Conservation (phyloP, 1,140 invertebrate genomes). For the Drosophila miranda region DNA sequence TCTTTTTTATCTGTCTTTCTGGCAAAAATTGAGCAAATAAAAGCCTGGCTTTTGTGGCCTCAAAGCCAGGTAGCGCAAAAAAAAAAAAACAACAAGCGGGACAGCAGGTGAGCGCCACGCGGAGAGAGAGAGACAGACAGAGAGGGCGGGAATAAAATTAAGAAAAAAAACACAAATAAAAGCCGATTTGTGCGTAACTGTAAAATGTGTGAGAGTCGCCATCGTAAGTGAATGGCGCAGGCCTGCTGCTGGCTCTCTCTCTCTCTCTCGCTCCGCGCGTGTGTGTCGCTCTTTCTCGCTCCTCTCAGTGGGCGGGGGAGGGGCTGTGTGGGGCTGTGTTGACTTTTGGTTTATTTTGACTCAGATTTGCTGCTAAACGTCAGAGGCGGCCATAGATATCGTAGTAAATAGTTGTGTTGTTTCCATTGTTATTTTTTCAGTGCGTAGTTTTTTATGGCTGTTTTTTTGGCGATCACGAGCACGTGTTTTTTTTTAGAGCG, state of each 20-base stretch:
- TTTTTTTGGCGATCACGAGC: conserved; percentile 33
- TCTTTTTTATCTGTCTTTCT: conserved; percentile 29
- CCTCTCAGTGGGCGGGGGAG: too few relatives aligned
- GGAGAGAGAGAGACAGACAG: conserved; percentile 45
- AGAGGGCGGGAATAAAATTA: conserved; percentile 34
- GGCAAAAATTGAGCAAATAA: conserved; percentile 71
- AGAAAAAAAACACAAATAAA: conserved; percentile 41
- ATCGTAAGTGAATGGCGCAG: conserved; percentile 60
- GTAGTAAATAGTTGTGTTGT: conserved; percentile 61
- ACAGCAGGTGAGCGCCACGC: conserved; percentile 41
- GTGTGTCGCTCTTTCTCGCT: not conserved
- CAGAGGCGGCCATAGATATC: conserved; percentile 28
- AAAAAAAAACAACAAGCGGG: conserved; percentile 13
- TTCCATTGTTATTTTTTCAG: conserved; percentile 8
- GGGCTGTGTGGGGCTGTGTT: conserved; percentile 19
- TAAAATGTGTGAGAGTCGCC: conserved; percentile 62
- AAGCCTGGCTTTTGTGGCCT: conserved; percentile 51
- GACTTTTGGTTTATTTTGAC: conserved; percentile 69
- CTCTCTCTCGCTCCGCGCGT: conserved; percentile 53
- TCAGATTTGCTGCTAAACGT: conserved; percentile 38
- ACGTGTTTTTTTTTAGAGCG: conserved; percentile 41
- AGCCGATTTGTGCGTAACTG: conserved; percentile 63
- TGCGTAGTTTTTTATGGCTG: conserved; percentile 42
- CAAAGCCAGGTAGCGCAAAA: conserved; percentile 42
- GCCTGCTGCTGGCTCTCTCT: conserved; percentile 20